phyloP scores from a whole-genome alignment of 2,113 vertebrate genomes.

The Tricholaema leucomelas region DNA sequence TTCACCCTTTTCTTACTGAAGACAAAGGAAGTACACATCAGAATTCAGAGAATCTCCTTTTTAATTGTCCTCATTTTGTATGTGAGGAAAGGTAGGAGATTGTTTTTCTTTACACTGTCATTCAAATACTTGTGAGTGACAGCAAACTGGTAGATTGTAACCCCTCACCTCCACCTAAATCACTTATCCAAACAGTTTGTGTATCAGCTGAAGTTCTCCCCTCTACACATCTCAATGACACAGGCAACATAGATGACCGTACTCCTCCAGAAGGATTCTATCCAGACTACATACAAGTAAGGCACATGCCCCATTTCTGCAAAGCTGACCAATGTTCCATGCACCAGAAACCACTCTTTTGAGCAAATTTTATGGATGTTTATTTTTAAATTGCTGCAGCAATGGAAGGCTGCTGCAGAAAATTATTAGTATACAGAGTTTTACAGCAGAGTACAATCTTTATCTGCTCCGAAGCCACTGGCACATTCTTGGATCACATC shows the following conservation, averaged over 20 bases:
- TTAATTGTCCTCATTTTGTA: not conserved
- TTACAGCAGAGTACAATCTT: not conserved
- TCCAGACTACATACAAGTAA: not conserved
- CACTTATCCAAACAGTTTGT: not conserved
- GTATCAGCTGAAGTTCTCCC: not conserved
- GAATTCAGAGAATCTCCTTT: not conserved
- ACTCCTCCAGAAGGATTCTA: not conserved
- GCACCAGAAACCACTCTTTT: not conserved
- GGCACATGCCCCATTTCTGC: not conserved
- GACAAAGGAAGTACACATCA: not conserved
- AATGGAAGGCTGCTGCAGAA: not conserved
- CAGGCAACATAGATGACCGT: not conserved
- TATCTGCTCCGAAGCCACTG: not conserved
- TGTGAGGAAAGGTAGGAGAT: not conserved
- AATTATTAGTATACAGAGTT: not conserved
- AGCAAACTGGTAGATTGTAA: not conserved
- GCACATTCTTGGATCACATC: not conserved
- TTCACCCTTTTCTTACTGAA: not conserved
- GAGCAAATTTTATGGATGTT: not conserved
- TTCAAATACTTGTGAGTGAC: not conserved
- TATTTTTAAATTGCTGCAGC: not conserved
- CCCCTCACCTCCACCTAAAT: not conserved
- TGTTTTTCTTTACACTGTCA: not conserved
- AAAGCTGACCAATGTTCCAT: not conserved
- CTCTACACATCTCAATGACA: not conserved